These are phyloP conservation scores for Peribatodes rhomboidaria DNA, from an alignment of 2,888 invertebrate genomes.

Conservation along the genomic window DNA sequence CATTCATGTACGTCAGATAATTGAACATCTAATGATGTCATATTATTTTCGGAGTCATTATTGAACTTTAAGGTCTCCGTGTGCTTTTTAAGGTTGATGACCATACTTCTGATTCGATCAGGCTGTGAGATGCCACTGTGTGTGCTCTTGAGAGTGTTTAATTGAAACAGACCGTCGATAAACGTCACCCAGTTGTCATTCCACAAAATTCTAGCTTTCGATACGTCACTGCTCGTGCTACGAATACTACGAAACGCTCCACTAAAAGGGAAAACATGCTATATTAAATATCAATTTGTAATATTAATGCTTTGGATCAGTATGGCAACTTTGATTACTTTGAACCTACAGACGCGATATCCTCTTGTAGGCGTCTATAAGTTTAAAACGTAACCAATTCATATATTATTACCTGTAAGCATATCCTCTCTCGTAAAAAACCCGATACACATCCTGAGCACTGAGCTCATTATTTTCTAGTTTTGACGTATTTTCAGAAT, in stretches of 20 bases:
- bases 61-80: not conserved
- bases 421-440: conserved; percentile 24
- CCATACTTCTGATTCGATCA: conserved; percentile 2
- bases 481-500: not conserved
- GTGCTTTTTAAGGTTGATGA: not conserved
- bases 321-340: no score
- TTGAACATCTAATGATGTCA: not conserved
- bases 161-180: conserved; percentile 93
- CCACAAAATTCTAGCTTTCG: conserved; percentile 83
- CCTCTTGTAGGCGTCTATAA: not conserved
- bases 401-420: conserved; percentile 29
- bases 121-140: conserved; percentile 72
- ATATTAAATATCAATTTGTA: no score
- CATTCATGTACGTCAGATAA: not conserved
- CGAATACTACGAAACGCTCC: conserved; percentile 58
- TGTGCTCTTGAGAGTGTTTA: conserved; percentile 87
- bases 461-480: not conserved
- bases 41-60: not conserved
- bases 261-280: conserved; percentile 48
- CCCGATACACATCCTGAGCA: conserved; percentile 7
- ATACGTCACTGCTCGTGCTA: conserved; percentile 46
- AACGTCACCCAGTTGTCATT: conserved; percentile 92
- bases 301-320: no score
- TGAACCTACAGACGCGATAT: no score
- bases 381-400: no score